A percentile compares a stretch with the other conserved stretches of the same genome.
These are phyloP conservation scores for Periophthalmodon schlosseri DNA, from an alignment of 2,113 vertebrate genomes.

Conservation along the genomic window DNA sequence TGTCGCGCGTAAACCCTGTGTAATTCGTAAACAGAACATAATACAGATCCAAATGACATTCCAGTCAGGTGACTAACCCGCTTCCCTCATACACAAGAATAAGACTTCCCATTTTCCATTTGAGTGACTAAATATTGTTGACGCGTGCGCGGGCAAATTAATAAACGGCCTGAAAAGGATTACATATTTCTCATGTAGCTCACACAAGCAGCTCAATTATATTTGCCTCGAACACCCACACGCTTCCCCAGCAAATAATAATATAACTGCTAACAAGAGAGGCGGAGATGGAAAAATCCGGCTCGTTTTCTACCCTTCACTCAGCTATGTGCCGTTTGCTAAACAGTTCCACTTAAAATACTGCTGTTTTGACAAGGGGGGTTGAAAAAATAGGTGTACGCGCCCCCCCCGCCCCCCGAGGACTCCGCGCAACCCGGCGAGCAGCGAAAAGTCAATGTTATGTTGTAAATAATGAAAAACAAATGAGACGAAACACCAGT, in stretches of 20 bases:
- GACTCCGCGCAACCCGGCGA: slow-evolving; percentile 49
- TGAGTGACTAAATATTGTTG: slow-evolving; percentile 51
- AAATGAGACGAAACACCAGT: slow-evolving; percentile 42
- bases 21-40: not conserved
- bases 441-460: slow-evolving; percentile 64
- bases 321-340: slow-evolving; percentile 44
- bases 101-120: slow-evolving; percentile 16
- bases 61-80: not conserved
- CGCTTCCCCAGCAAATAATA: slow-evolving; percentile 52
- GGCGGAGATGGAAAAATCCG: slow-evolving; percentile 24
- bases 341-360: slow-evolving; percentile 61
- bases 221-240: slow-evolving; percentile 63
- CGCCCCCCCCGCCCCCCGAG: slow-evolving; percentile 30
- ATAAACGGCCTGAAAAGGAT: slow-evolving; percentile 67
- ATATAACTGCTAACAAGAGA: slow-evolving; percentile 62
- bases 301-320: slow-evolving; percentile 49
- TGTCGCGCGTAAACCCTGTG: not conserved
- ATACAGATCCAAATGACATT: not conserved
- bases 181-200: slow-evolving; percentile 67
- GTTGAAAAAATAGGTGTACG: slow-evolving; percentile 41
- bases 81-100: not conserved
- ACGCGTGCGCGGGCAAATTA: slow-evolving; percentile 60
- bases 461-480: slow-evolving; percentile 67
- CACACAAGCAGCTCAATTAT: slow-evolving; percentile 67
- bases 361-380: slow-evolving; percentile 63